Base-by-base conservation (phyloP, 1,140 invertebrate species). In the Thaumatotibia leucotreta region DNA sequence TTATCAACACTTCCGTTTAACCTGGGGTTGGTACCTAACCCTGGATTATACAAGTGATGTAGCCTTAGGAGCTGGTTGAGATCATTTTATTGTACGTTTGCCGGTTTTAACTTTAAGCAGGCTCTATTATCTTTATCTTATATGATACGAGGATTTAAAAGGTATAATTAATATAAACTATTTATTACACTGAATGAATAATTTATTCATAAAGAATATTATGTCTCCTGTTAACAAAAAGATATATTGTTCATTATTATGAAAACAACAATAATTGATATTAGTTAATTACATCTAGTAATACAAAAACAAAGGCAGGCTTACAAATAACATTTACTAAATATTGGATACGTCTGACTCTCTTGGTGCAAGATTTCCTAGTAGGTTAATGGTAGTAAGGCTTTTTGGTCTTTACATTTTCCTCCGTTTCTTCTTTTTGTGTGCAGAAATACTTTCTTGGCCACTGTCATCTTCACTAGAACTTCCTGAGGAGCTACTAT, bases 401-500 rank as follows among this genome's bases (percentile, higher is more conserved):
- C 69, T 72, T 49, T 67, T 64, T 70, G 64, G 66, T 78, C 33
- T 66, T 88, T 71, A 86, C 62, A 83, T 64, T 84, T 87, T 93
- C 74, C 93, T 92, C 79, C 94, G 93, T 74, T 95, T 95, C 87
- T 97, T 97, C 83, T 97, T 97, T 80, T 97, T 97, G 76, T 96
- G 95, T n/a, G 96, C 95, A 31, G 96, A 95, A 23, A 97, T 93
- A 71, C 96, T 97, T 79, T 97, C 97, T 89, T 98, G 97, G 0
- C 97, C 97, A 82, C 95, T 96, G 64, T 96, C 96, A 62, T 94
- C 93, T 83, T 93, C 93, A 39, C 91, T 92, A 54, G 92, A 92
- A 61, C 92, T 93, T 64, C 88, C 91, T 0, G 92, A 92, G n/a
- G 92, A 92, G 52, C 93, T 95, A 54, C 93, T 93, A 64, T 93